Conservation (phyloP, 2,888 invertebrate species). For the Ganaspis brasiliensis region DNA sequence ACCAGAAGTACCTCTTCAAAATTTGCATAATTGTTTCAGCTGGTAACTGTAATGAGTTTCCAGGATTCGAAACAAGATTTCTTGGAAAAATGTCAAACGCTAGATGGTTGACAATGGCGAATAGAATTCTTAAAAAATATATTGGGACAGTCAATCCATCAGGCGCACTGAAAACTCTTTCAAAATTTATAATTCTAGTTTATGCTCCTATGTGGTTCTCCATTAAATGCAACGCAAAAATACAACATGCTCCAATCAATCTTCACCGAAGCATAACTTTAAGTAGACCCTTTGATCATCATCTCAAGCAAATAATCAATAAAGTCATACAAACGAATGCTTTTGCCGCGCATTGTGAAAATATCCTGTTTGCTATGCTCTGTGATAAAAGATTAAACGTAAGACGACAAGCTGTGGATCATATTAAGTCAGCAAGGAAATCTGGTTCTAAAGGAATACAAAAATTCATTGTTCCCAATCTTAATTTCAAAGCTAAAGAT, state of each 20-base stretch:
- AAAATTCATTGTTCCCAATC: neutral
- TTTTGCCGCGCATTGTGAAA: neutral
- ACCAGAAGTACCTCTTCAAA: slow-evolving; percentile 30
- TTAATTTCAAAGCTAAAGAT: slow-evolving; percentile 14
- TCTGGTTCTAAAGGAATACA: neutral
- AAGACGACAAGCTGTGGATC: neutral
- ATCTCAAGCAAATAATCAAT: neutral
- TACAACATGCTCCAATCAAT: neutral
- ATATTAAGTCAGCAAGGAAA: neutral
- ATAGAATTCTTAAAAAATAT: slow-evolving; percentile 1
- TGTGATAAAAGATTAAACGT: slow-evolving; percentile 1
- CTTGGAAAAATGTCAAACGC: slow-evolving; percentile 1
- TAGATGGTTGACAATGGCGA: slow-evolving; percentile 3
- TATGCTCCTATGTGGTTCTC: slow-evolving; percentile 24
- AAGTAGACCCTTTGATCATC: no score
- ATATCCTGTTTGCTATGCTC: slow-evolving; percentile 14
- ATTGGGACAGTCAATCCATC: neutral
- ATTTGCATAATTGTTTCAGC: slow-evolving; percentile 6
- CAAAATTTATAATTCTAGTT: neutral
- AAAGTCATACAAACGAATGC: slow-evolving; percentile 5
- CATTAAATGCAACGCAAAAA: neutral
- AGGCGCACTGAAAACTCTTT: neutral
- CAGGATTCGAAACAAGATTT: neutral
- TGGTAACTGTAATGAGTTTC: neutral
- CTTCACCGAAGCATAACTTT: neutral